Base-by-base conservation (phyloP, 2,113 vertebrate species). In the Hippopotamus amphibius region DNA sequence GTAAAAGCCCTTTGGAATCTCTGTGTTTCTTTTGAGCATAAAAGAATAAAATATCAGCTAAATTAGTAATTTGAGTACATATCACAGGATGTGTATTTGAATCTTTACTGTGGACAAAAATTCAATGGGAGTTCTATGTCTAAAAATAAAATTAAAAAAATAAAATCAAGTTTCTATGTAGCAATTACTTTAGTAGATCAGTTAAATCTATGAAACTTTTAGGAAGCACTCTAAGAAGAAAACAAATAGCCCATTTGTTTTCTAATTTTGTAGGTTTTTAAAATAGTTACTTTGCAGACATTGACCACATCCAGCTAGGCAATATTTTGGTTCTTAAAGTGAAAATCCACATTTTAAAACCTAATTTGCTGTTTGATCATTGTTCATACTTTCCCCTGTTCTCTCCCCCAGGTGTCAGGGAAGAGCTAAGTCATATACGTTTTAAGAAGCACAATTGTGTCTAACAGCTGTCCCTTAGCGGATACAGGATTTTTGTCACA, bases 221-320 rank as follows among this genome's bases (percentile, higher is more conserved):
- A 94, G 33, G 30, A 68, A 90, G 37, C 37, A 86, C 55, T 94
- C 74, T 83, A 30, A 82, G 63, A 41, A 87, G 57, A 61, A 83
- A 92, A 88, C 3, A 57, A 63, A 26, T 24, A 87, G 12, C 12
- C 2, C 14, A 24, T 53, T 82, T 79, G 5, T 41, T 0, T 26
- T 80, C 41, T 97, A 46, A 95, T 94, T 84, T 87, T 87, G 19
- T 76, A 94, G n/a, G 19, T 43, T 95, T 83, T 92, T 72, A 93
- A 94, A 83, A 95, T 37, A 84, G 11, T 24, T 71, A 71, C 2
- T 72, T 90, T 72, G 55, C 61, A 88, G 61, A 66, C 30, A 80
- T 41, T 91, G 82, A 55, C 26, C 1, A 21, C 33, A 8, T 76
- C 84, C 16, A 95, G 2, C 5, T 66, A 63, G 65, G 14, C n/a